These are phyloP conservation scores for Stratiolaelaps scimitus DNA, from an alignment of 1,140 invertebrate genomes.

Conservation along the genomic window DNA sequence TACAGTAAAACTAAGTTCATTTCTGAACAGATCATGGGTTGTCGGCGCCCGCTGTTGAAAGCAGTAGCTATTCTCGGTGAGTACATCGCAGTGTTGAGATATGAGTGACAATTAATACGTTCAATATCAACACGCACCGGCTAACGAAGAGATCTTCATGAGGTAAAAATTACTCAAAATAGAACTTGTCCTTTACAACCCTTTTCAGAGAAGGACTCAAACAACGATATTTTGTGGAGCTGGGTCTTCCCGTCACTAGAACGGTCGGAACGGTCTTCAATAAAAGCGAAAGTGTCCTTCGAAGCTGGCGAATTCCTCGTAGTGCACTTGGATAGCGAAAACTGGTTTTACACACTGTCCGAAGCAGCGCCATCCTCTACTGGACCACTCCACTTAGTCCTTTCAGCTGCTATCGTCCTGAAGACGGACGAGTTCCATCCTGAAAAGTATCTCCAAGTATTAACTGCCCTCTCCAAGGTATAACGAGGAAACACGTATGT, in stretches of 20 bases:
- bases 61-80: constrained; percentile 16
- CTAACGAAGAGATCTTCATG: too few species aligned
- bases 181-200: background rate
- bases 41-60: background rate
- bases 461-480: background rate
- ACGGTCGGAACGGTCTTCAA: background rate
- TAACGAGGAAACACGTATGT: background rate
- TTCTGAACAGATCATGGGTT: background rate
- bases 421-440: constrained; percentile 20
- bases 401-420: background rate
- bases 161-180: too few species aligned
- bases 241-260: constrained; percentile 7
- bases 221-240: constrained; percentile 11
- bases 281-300: constrained; percentile 4
- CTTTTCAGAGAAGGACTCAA: background rate
- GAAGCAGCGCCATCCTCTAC: background rate
- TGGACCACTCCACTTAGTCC: background rate
- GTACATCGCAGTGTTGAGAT: background rate
- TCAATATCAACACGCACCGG: too few species aligned
- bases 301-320: constrained; percentile 2
- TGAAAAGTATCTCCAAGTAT: background rate
- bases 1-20: too few species aligned
- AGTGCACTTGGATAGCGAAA: background rate
- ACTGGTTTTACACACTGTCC: background rate
- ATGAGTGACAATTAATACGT: too few species aligned